These are phyloP conservation scores for Lasaia peninsularis DNA, from an alignment of 1,140 invertebrate genomes.

Conservation along the genomic window DNA sequence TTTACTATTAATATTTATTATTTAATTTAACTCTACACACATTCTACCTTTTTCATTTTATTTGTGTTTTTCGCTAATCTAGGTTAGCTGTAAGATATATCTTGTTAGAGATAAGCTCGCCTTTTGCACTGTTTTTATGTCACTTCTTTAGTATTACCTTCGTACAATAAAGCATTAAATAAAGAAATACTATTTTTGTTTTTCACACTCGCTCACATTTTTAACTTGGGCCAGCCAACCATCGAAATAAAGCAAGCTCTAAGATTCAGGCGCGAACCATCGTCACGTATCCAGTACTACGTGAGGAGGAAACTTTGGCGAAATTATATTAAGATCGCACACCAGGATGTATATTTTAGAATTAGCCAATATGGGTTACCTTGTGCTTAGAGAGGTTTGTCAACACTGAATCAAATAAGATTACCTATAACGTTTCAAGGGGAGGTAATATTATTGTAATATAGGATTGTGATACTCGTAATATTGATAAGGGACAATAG, in stretches of 20 bases:
- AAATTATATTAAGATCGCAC: constrained; percentile 41
- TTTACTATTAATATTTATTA: no score
- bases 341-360: constrained; percentile 40
- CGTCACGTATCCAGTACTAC: constrained; percentile 42
- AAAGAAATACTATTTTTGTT: no score
- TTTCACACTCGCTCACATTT: not conserved
- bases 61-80: no score
- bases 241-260: constrained; percentile 13
- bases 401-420: constrained; percentile 5
- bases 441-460: not conserved
- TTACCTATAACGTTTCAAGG: not conserved
- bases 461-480: not conserved
- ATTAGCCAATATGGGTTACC: constrained; percentile 24
- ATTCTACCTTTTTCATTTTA: no score
- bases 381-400: constrained; percentile 7
- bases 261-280: constrained; percentile 30
- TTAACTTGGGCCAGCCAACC: not conserved
- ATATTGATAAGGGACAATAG: no score
- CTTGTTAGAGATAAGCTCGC: no score
- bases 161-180: no score
- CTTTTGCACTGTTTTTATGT: no score
- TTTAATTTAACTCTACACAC: no score
- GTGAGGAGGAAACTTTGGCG: constrained; percentile 32
- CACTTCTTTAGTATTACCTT: no score
- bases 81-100: no score